phyloP scores from a whole-genome alignment of 1,140 invertebrate species.

The Aphis craccivora region DNA sequence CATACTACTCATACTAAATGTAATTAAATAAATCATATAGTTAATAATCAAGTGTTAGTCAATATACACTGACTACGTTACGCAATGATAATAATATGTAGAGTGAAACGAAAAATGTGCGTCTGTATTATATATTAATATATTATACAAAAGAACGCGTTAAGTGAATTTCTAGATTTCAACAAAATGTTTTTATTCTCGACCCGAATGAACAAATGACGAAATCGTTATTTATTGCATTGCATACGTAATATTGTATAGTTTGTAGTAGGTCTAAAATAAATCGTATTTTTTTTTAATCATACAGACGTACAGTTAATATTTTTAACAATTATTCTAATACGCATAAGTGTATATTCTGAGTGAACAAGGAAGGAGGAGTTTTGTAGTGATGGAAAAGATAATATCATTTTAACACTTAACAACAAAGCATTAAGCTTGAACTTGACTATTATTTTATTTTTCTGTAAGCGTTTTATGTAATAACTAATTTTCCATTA shows the following conservation, averaged over 20 bases:
- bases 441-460: too few relatives aligned
- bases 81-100: not conserved
- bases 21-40: not conserved
- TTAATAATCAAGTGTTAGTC: not conserved
- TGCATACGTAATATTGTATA: not conserved
- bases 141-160: not conserved
- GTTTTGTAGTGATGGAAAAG: too few relatives aligned
- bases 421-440: too few relatives aligned
- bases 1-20: too few relatives aligned
- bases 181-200: slow-evolving; percentile 5
- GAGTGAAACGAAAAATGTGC: not conserved
- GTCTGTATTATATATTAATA: not conserved
- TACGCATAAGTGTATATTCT: not conserved
- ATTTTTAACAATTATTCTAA: not conserved
- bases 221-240: not conserved
- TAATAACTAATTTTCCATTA: too few relatives aligned
- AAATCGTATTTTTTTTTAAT: not conserved
- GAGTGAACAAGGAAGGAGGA: not conserved
- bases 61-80: not conserved
- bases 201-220: not conserved
- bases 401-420: too few relatives aligned
- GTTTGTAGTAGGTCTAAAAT: not conserved
- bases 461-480: too few relatives aligned
- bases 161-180: not conserved
- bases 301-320: not conserved